Evolutionary conservation across 2,113 vertebrate species (phyloP), one percentile per base, ranked within the genome.

Genomic region (Dryoscopus gambensis): DNA sequence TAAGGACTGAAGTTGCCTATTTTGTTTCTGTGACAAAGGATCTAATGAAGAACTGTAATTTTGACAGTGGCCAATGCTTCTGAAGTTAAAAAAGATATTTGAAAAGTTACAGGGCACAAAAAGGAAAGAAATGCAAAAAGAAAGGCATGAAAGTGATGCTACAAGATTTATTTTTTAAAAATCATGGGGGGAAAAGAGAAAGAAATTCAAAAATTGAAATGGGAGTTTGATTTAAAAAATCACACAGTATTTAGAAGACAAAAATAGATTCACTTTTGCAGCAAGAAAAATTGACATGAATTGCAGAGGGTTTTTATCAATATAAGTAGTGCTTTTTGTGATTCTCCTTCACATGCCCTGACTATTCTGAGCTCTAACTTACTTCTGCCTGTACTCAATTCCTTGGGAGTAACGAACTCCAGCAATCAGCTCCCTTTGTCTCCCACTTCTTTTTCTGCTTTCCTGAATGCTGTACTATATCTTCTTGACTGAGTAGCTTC

Each of bases 341-440:
- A 79, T 82, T 95, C 82, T 91, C 67, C 67, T 96, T 94, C 82
- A 76, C 50, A 74, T 65, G 77, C 6, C 47, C 76, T 70, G 56
- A 42, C 64, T 84, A 88, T 91, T 87, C 87, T 87, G 55, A 76
- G 67, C 56, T 65, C 19, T 55, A 68, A 78, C 77, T 93, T 90
- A 78, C 73, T 92, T 79, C 57, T 94, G 57, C 50, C 53, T 89
- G 14, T 53, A 55, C 68, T 77, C 50, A 83, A 4, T 95, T 95
- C 40, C 59, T 84, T 60, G 17, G 33, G 68, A 86, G 13, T 80
- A 93, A 84, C 0, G 0, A 90, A 93, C 82, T 79, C 87, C 24
- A 27, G 87, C 84, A 93, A 94, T 94, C 93, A 96, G 55, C 42
- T 95, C 28, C 35, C 22, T 95, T 96, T 96, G 90, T 96, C 78